These are phyloP conservation scores for Ligdia adustata DNA, from an alignment of 2,888 invertebrate genomes.

Conservation along the genomic window DNA sequence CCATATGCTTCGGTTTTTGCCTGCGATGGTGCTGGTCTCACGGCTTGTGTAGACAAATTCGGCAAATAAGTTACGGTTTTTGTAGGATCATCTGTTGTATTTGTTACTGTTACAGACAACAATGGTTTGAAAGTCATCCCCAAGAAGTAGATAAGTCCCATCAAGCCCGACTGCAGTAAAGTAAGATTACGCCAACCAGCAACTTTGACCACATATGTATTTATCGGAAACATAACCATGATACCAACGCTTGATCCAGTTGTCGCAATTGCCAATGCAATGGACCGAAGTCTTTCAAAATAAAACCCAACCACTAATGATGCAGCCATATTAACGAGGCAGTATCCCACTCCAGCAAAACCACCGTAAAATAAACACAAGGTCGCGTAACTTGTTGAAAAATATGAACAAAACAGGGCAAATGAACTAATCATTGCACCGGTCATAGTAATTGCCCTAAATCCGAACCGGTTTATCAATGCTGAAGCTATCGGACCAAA, in stretches of 20 bases:
- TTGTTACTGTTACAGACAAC: constrained; percentile 61
- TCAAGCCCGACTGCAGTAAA: constrained; percentile 65
- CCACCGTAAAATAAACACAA: constrained; percentile 65
- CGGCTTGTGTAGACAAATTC: constrained; percentile 51
- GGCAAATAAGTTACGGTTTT: constrained; percentile 73
- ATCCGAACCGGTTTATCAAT: constrained; percentile 73
- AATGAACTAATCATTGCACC: constrained; percentile 63
- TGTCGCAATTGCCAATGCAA: constrained; percentile 63
- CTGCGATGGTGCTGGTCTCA: constrained; percentile 44
- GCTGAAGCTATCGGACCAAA: constrained; percentile 68
- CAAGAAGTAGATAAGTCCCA: constrained; percentile 62
- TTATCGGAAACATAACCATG: constrained; percentile 63
- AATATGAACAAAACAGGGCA: constrained; percentile 61
- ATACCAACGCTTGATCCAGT: constrained; percentile 71
- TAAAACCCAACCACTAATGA: constrained; percentile 72
- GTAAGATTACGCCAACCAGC: constrained; percentile 67
- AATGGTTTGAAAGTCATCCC: constrained; percentile 69
- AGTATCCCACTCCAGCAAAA: constrained; percentile 64
- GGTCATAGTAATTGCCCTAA: constrained; percentile 67
- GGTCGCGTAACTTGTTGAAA: constrained; percentile 50
- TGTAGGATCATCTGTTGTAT: constrained; percentile 59
- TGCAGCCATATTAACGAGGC: constrained; percentile 64
- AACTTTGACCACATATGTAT: constrained; percentile 55
- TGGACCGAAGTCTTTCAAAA: constrained; percentile 67
- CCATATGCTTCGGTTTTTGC: constrained; percentile 37